phyloP scores from a whole-genome alignment of 2,797 vertebrate species.

The Xenops minutus region DNA sequence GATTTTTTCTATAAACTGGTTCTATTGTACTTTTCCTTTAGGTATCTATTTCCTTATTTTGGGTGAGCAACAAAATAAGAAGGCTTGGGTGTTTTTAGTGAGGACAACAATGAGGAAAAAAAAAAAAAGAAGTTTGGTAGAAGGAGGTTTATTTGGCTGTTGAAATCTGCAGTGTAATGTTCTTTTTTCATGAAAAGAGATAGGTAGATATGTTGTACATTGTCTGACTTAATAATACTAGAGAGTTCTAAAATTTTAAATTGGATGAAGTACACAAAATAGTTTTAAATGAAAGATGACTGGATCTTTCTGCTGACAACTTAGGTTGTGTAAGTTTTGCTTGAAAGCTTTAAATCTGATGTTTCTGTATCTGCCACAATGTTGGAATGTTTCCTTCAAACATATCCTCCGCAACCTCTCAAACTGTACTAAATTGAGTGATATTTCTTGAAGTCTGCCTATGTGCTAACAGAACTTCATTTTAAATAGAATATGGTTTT shows the following conservation, averaged over 20 bases:
- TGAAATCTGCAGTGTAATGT: neutral
- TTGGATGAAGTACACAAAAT: slow-evolving; percentile 68
- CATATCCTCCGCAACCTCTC: slow-evolving; percentile 81
- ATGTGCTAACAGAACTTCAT: slow-evolving; percentile 88
- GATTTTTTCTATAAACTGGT: neutral
- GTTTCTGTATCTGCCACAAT: slow-evolving; percentile 83
- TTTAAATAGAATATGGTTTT: slow-evolving; percentile 90
- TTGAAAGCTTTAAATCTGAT: slow-evolving; percentile 85
- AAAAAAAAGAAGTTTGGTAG: slow-evolving; percentile 16
- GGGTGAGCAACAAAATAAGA: slow-evolving; percentile 43
- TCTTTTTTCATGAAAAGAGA: slow-evolving; percentile 49
- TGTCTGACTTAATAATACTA: slow-evolving; percentile 43
- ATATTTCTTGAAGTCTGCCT: slow-evolving; percentile 86
- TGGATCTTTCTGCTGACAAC: slow-evolving; percentile 83
- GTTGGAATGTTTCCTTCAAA: slow-evolving; percentile 86
- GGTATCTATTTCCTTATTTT: slow-evolving; percentile 30
- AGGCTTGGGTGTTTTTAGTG: slow-evolving; percentile 5
- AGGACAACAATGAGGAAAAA: slow-evolving; percentile 44
- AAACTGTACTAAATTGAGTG: slow-evolving; percentile 85
- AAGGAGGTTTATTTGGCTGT: slow-evolving; percentile 38
- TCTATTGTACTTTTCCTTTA: neutral
- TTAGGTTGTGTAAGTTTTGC: slow-evolving; percentile 83
- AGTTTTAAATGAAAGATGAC: slow-evolving; percentile 68
- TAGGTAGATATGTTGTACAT: slow-evolving; percentile 34
- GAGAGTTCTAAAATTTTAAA: slow-evolving; percentile 58